Conservation (phyloP, 2,113 vertebrate genomes). For the Vimba vimba region DNA sequence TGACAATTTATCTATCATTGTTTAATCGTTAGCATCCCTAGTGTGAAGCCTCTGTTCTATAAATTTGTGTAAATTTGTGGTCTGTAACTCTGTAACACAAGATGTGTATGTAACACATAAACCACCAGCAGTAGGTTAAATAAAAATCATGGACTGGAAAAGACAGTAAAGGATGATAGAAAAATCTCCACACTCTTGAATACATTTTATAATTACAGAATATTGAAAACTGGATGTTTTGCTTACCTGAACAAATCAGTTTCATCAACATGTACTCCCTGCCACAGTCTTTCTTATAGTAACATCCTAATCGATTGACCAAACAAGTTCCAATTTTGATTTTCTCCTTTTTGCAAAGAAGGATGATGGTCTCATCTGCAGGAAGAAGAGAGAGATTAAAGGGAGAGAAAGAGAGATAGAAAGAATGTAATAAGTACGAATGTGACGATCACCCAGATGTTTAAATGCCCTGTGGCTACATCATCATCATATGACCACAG, state of each 20-base stretch:
- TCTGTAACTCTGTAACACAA: neutral
- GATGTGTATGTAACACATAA: neutral
- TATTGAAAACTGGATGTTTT: neutral
- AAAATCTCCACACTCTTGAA: neutral
- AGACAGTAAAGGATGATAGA: neutral
- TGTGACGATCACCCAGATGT: conserved; percentile 29
- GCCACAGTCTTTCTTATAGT: conserved; percentile 76
- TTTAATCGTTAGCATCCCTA: too few species aligned
- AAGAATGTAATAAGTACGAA: neutral
- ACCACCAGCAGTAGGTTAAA: neutral
- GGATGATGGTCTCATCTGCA: conserved; percentile 72
- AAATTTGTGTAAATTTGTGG: neutral
- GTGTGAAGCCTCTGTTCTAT: neutral
- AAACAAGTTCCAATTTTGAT: conserved; percentile 76
- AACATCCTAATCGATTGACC: conserved; percentile 77
- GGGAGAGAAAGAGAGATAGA: conserved; percentile 21
- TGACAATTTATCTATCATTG: too few species aligned
- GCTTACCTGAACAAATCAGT: conserved; percentile 88
- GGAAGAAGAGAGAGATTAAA: conserved; percentile 19
- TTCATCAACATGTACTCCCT: conserved; percentile 87
- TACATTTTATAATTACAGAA: neutral
- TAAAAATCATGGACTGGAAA: neutral
- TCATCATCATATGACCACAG: neutral
- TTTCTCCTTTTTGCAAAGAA: conserved; percentile 70
- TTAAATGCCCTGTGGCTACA: neutral